Evolutionary conservation across 1,140 invertebrate species (phyloP), one percentile per base, ranked within the genome.

Genomic region (Trichoplusia ni): DNA sequence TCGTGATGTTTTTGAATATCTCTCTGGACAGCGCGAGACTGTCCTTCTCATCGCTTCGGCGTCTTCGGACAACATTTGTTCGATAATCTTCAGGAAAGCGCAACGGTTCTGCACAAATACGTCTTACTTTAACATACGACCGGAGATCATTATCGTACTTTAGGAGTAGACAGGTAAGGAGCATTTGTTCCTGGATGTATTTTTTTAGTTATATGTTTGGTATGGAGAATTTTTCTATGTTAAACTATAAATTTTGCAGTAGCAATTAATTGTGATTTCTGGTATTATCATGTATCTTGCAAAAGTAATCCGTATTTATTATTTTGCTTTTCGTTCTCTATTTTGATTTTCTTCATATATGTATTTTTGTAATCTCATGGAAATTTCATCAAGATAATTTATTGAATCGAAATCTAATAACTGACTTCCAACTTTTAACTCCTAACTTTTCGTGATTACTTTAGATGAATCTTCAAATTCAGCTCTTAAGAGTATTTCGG

Each of bases 1-100:
- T 91, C 29, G 88, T 90, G 79, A 91, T 90, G 65, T 91, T 91
- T 70, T 85, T 84, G 76, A 91, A 91, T 81, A 91, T 91, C 62
- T 91, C 89, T 61, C 86, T 88, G 66, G 90, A 91, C 61, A 91
- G 77, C 19, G 90, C 89, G 25, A 91, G 81, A 33, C 84, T 86
- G 67, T 90, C 89, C 56, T 84, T 86, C 59, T 88, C 86, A 73
- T 87, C 83, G 72, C 79, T 84, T 35, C 81, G 81, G 51, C 81
- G 80, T 35, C 76, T 77, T 8, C 82, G 69, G 14, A 76, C 56
- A 25, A 71, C 77, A 79, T 83, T 81, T 35, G 69, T 61, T 60
- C 64, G 65, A 67, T 80, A 77, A 60, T 88, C 78, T 75, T 85
- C 84, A 33, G 77, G 66, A 67, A 83, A 79, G 51, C 77, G 77